phyloP scores from a whole-genome alignment of 2,113 vertebrate species.

The Atherinomorus stipes region DNA sequence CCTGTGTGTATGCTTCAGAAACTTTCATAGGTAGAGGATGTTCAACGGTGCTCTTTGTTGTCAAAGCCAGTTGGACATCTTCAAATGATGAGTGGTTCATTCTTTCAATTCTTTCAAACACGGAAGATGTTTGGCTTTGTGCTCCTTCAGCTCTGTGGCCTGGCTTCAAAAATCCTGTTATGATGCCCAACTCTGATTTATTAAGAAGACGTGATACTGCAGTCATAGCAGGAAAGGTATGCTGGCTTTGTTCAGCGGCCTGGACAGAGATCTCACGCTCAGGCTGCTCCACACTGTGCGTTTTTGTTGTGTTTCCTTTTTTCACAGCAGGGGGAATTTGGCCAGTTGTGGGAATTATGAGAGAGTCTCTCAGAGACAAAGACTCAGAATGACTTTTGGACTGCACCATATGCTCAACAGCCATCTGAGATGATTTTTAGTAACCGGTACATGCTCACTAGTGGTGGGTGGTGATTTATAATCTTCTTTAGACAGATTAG shows the following conservation, averaged over 20 bases:
- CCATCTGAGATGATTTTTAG: slow-evolving; percentile 29
- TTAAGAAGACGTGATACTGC: slow-evolving; percentile 12
- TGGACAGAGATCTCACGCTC: slow-evolving; percentile 24
- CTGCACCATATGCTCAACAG: slow-evolving; percentile 11
- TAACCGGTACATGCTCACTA: not conserved
- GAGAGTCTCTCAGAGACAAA: slow-evolving; percentile 34
- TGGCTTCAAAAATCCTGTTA: slow-evolving; percentile 13
- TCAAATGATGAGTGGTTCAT: slow-evolving; percentile 23
- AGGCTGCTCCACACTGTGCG: slow-evolving; percentile 1
- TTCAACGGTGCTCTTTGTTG: slow-evolving; percentile 6
- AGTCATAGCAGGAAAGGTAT: slow-evolving; percentile 1
- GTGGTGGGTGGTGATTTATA: slow-evolving; percentile 21
- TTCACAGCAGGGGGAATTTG: slow-evolving; percentile 19
- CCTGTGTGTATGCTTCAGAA: not conserved
- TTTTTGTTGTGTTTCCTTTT: slow-evolving; percentile 36
- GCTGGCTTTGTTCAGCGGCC: slow-evolving; percentile 34
- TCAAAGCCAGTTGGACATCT: slow-evolving; percentile 25
- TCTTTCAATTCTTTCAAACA: slow-evolving; percentile 9
- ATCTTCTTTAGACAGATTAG: slow-evolving; percentile 5
- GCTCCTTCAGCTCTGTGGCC: slow-evolving; percentile 20
- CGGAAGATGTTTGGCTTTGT: not conserved
- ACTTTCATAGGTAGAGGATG: not conserved
- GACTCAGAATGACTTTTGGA: slow-evolving; percentile 20
- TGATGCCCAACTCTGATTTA: slow-evolving; percentile 14
- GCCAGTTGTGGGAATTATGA: slow-evolving; percentile 1